Conservation (phyloP, 2,888 invertebrate genomes). For the Glaucopsyche alexis region DNA sequence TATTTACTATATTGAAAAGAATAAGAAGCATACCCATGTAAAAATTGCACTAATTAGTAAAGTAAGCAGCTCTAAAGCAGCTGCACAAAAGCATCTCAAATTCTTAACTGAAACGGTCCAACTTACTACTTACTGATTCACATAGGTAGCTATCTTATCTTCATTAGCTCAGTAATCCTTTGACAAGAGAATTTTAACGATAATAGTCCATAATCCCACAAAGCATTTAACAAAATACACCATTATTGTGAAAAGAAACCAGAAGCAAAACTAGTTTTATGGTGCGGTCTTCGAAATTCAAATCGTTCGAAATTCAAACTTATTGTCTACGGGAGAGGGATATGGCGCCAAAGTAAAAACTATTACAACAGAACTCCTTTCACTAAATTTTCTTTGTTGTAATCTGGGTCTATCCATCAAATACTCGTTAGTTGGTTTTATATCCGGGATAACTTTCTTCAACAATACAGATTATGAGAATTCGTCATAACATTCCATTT, state of each 20-base stretch:
- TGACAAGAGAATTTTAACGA: constrained; percentile 51
- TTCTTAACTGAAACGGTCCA: constrained; percentile 39
- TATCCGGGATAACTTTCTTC: constrained; percentile 72
- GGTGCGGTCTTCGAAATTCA: background rate
- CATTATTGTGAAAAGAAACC: constrained; percentile 45
- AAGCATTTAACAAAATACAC: constrained; percentile 57
- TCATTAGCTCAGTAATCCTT: constrained; percentile 63
- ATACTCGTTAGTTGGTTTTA: constrained; percentile 46
- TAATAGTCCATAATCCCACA: constrained; percentile 59
- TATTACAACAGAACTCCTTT: constrained; percentile 35
- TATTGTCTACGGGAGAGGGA: background rate
- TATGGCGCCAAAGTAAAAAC: constrained; percentile 27
- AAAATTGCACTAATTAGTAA: background rate
- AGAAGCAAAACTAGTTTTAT: constrained; percentile 37
- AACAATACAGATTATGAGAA: constrained; percentile 50
- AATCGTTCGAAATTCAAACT: constrained; percentile 15
- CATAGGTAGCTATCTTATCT: constrained; percentile 53
- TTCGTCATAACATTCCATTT: constrained; percentile 64
- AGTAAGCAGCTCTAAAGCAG: background rate
- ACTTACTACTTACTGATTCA: constrained; percentile 36
- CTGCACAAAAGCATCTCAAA: constrained; percentile 28
- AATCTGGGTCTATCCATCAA: constrained; percentile 45
- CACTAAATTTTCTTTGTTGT: constrained; percentile 45
- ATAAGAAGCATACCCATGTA: background rate
- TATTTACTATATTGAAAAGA: background rate